Conservation (phyloP, 2,797 vertebrate genomes). For the Phrynocephalus guinanensis region DNA sequence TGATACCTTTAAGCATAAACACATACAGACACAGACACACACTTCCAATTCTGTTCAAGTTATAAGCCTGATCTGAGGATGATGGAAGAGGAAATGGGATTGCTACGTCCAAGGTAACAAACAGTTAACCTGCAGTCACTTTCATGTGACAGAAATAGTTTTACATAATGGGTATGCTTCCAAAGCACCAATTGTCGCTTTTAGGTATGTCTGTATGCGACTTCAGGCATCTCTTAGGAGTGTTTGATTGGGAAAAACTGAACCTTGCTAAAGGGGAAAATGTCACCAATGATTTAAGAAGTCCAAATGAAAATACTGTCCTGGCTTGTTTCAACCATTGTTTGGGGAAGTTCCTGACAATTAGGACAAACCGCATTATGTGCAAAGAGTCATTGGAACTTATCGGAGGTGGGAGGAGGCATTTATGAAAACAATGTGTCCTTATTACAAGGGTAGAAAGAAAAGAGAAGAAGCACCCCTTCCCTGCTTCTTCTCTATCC, state of each 20-base stretch:
- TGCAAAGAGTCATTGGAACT: neutral
- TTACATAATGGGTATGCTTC: neutral
- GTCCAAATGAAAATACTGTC: neutral
- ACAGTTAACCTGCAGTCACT: too few relatives aligned
- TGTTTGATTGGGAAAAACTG: neutral
- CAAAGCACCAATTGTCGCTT: neutral
- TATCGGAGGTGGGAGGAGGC: too few relatives aligned
- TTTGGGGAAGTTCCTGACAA: neutral
- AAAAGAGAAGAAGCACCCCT: neutral
- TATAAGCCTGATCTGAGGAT: neutral
- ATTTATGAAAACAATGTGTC: too few relatives aligned
- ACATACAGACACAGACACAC: neutral
- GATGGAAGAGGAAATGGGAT: neutral
- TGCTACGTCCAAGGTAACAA: neutral
- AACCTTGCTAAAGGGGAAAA: neutral
- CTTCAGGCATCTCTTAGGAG: neutral
- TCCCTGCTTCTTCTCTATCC: neutral
- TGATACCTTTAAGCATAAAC: neutral
- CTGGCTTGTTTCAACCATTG: neutral
- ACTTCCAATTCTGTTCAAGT: neutral
- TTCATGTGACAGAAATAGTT: neutral
- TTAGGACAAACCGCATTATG: neutral
- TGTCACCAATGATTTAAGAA: neutral
- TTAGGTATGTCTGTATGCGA: conserved; percentile 12
- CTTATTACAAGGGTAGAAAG: too few relatives aligned